Conservation (phyloP, 1,140 invertebrate genomes). For the Temnothorax nylanderi region DNA sequence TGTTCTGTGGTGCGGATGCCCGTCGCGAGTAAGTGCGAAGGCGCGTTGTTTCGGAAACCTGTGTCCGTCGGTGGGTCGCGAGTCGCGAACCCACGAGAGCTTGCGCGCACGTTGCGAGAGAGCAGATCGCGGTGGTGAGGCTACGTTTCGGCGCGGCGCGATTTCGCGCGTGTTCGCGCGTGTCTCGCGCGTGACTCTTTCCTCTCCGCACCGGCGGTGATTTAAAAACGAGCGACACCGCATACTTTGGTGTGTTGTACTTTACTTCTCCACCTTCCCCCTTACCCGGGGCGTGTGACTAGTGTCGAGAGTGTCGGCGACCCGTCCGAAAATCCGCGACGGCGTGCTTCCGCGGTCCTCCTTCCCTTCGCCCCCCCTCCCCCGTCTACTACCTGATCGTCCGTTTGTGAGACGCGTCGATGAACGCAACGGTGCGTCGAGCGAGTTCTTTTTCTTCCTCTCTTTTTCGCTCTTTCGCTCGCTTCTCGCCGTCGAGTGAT, state of each 20-base stretch:
- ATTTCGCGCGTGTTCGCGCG: not conserved
- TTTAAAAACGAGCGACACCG: slow-evolving; percentile 53
- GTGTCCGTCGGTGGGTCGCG: not conserved
- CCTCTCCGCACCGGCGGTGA: slow-evolving; percentile 13
- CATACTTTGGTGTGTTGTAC: slow-evolving; percentile 3
- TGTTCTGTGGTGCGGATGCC: slow-evolving; percentile 35
- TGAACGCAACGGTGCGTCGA: slow-evolving; percentile 22
- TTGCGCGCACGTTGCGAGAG: not conserved
- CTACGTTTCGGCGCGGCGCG: not conserved
- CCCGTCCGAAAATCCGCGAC: slow-evolving; percentile 8
- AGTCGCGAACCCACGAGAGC: not conserved
- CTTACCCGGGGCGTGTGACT: slow-evolving; percentile 35
- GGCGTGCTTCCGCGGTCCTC: not conserved
- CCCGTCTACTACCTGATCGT: not conserved
- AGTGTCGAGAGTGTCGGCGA: slow-evolving; percentile 6
- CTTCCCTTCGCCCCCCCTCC: no score
- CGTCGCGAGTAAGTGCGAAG: slow-evolving; percentile 32
- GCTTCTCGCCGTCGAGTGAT: no score
- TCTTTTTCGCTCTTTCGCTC: not conserved
- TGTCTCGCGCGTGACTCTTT: not conserved
- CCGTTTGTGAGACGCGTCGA: slow-evolving; percentile 11
- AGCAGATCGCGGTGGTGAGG: not conserved
- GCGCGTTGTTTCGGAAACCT: slow-evolving; percentile 27
- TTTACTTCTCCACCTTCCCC: not conserved
- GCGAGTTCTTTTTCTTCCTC: not conserved